Conservation (phyloP, 1,140 invertebrate genomes). For the Lamellibrachia luymesi region DNA sequence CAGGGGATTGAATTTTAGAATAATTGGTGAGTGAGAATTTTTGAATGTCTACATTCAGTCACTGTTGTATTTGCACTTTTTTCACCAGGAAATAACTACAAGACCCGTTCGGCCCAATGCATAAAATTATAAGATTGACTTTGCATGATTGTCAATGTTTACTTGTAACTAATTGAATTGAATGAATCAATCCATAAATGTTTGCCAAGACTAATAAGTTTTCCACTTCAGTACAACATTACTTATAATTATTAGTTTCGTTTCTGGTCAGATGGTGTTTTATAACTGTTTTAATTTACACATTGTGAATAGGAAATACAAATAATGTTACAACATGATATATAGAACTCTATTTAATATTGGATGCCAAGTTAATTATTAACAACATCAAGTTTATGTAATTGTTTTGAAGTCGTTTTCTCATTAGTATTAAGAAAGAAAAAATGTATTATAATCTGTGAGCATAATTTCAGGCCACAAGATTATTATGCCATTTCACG, state of each 20-base stretch:
- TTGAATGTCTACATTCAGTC: neutral
- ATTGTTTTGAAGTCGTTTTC: too few species aligned
- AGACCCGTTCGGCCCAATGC: neutral
- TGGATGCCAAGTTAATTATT: too few species aligned
- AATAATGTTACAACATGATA: too few species aligned
- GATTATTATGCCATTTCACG: neutral
- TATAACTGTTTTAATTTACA: neutral
- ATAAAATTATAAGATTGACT: neutral
- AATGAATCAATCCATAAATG: neutral
- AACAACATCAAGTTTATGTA: too few species aligned
- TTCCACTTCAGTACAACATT: neutral
- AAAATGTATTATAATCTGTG: neutral
- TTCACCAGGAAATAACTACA: neutral
- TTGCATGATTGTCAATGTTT: neutral
- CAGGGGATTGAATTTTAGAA: neutral
- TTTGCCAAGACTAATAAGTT: neutral
- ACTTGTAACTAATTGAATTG: neutral
- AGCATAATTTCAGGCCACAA: neutral
- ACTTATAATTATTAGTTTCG: too few species aligned
- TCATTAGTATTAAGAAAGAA: neutral
- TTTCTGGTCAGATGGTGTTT: neutral
- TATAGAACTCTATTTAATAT: too few species aligned
- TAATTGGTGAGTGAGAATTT: neutral
- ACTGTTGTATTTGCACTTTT: neutral
- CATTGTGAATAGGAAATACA: too few species aligned